Evolutionary conservation across 2,113 vertebrate genomes (phyloP).

Genomic region (Rhabdomys dilectus): DNA sequence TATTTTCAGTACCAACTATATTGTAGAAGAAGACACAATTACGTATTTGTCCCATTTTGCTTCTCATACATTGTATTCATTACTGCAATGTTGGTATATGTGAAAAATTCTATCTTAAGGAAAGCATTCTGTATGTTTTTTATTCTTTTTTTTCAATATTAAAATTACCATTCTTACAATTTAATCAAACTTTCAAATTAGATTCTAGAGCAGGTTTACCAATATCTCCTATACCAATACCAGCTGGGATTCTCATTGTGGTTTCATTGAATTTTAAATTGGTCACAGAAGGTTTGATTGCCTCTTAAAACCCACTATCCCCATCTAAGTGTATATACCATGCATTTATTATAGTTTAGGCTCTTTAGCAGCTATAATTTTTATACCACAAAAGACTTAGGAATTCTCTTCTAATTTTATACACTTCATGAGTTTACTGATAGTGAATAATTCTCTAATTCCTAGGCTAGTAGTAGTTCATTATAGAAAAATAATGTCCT

Average conservation of each 20-base stretch:
- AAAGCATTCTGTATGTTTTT: not conserved
- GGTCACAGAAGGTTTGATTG: not conserved
- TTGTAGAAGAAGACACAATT: not conserved
- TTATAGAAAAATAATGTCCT: not conserved
- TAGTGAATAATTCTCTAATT: not conserved
- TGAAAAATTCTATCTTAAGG: not conserved
- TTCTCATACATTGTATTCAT: not conserved
- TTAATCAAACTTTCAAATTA: constrained; percentile 24
- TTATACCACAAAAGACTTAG: not conserved
- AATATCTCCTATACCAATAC: not conserved
- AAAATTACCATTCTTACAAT: not conserved
- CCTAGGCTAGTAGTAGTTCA: not conserved
- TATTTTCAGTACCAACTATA: not conserved
- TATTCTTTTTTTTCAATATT: not conserved
- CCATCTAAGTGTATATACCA: not conserved
- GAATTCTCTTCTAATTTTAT: not conserved
- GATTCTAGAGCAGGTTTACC: not conserved
- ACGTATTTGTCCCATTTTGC: not conserved
- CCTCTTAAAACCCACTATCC: constrained; percentile 1
- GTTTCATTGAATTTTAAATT: constrained; percentile 8
- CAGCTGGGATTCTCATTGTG: not conserved
- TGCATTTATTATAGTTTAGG: not conserved
- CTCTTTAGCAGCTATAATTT: not conserved
- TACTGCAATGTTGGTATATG: not conserved
- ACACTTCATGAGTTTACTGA: not conserved